These are phyloP conservation scores for Biston betularia DNA, from an alignment of 2,888 invertebrate species.

Conservation along the genomic window DNA sequence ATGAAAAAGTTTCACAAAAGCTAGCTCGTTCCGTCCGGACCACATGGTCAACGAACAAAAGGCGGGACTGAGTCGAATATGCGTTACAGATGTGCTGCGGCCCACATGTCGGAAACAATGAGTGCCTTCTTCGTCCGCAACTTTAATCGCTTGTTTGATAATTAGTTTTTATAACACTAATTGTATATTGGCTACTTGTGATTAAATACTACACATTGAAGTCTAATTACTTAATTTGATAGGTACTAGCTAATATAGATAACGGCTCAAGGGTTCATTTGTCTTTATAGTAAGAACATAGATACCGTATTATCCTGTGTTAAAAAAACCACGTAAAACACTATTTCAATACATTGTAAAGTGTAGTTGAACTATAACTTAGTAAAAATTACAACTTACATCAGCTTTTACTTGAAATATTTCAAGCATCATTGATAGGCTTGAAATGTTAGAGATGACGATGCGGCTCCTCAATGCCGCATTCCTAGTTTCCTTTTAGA, in stretches of 20 bases:
- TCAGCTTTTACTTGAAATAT: neutral
- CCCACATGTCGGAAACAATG: constrained; percentile 68
- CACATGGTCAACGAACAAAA: constrained; percentile 80
- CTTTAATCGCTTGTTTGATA: constrained; percentile 45
- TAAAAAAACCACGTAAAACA: too few species aligned
- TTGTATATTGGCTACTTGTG: constrained; percentile 25
- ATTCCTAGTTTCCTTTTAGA: neutral
- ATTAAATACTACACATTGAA: constrained; percentile 20
- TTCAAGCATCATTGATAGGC: neutral
- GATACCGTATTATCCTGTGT: too few species aligned
- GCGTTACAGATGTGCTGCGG: constrained; percentile 79
- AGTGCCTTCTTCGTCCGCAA: constrained; percentile 59
- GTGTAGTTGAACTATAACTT: too few species aligned
- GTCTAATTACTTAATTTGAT: constrained; percentile 10
- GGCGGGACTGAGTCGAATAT: constrained; percentile 70
- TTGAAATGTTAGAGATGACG: neutral
- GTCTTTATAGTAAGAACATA: too few species aligned
- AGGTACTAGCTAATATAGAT: neutral
- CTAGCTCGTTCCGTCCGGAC: constrained; percentile 65
- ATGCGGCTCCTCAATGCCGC: neutral
- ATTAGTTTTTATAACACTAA: constrained; percentile 32
- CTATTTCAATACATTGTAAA: too few species aligned
- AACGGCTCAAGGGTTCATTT: too few species aligned
- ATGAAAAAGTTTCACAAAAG: constrained; percentile 60
- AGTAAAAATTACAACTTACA: too few species aligned